Conservation (phyloP, 2,888 invertebrate genomes). For the Drosophila kokeensis region DNA sequence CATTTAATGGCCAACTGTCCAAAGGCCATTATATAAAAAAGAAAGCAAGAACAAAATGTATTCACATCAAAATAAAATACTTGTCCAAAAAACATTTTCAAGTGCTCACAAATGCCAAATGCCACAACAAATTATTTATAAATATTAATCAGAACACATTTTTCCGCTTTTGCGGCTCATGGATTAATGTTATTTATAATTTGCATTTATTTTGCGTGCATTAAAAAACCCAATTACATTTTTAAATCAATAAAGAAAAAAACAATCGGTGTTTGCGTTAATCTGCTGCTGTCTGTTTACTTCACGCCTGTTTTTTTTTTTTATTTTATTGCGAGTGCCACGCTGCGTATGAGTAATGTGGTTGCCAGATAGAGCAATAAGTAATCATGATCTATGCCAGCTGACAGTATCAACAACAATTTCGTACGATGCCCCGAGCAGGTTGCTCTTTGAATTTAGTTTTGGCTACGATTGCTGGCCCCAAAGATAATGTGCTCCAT, state of each 20-base stretch:
- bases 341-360: slow-evolving; percentile 79
- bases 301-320: slow-evolving; percentile 43
- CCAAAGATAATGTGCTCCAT: slow-evolving; percentile 39
- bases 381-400: slow-evolving; percentile 59
- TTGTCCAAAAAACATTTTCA: slow-evolving; percentile 25
- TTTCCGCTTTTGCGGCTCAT: background rate
- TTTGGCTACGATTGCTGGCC: slow-evolving; percentile 36
- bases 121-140: slow-evolving; percentile 39
- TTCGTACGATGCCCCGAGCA: slow-evolving; percentile 8
- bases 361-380: slow-evolving; percentile 47
- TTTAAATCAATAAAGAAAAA: background rate
- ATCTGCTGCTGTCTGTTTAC: slow-evolving; percentile 33
- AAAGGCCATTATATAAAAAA: slow-evolving; percentile 18
- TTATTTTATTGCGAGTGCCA: slow-evolving; percentile 46
- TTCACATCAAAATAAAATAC: slow-evolving; percentile 25
- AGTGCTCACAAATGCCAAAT: slow-evolving; percentile 35
- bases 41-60: slow-evolving; percentile 1
- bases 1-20: slow-evolving; percentile 57
- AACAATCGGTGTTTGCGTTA: slow-evolving; percentile 6
- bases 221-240: slow-evolving; percentile 27
- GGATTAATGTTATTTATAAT: slow-evolving; percentile 46
- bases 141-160: slow-evolving; percentile 42
- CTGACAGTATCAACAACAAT: slow-evolving; percentile 52
- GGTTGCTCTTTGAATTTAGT: slow-evolving; percentile 25
- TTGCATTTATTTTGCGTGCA: slow-evolving; percentile 10